A percentile compares a stretch with the other conserved stretches of the same genome.
phyloP scores from a whole-genome alignment of 2,888 invertebrate genomes.

The Limnephilus auricula region DNA sequence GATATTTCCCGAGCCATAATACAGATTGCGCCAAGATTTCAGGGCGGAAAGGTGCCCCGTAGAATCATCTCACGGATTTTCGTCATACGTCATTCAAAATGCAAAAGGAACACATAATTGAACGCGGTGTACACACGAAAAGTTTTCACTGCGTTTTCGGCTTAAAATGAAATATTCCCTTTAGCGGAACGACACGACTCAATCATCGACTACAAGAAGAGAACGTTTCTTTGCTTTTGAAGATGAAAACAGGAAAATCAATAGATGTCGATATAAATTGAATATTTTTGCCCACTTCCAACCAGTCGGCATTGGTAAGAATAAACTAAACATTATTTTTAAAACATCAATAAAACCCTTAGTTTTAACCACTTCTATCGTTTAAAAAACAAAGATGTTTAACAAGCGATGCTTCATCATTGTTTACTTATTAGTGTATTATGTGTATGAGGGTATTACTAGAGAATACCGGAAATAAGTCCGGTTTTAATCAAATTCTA shows the following conservation, averaged over 20 bases:
- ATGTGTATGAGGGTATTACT: too few species aligned
- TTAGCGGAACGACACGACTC: too few species aligned
- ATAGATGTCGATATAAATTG: background rate
- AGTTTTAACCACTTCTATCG: too few species aligned
- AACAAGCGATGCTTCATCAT: too few species aligned
- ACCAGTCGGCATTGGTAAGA: background rate
- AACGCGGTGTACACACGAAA: background rate
- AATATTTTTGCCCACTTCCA: background rate
- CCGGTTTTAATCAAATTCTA: too few species aligned
- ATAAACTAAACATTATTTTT: too few species aligned
- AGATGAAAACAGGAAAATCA: background rate
- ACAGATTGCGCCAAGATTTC: background rate
- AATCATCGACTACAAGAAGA: background rate
- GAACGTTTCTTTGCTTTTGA: background rate
- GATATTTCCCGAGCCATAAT: background rate
- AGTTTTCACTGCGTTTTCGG: background rate
- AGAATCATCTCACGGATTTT: background rate
- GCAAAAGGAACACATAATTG: background rate
- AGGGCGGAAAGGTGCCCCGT: background rate
- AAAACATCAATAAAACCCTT: too few species aligned
- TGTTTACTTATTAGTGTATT: too few species aligned
- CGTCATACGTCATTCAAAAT: background rate
- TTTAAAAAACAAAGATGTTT: too few species aligned
- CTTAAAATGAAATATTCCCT: background rate
- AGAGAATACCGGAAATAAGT: too few species aligned